Conservation (phyloP, 1,140 invertebrate genomes). For the Stenopsyche tienmushanensis region DNA sequence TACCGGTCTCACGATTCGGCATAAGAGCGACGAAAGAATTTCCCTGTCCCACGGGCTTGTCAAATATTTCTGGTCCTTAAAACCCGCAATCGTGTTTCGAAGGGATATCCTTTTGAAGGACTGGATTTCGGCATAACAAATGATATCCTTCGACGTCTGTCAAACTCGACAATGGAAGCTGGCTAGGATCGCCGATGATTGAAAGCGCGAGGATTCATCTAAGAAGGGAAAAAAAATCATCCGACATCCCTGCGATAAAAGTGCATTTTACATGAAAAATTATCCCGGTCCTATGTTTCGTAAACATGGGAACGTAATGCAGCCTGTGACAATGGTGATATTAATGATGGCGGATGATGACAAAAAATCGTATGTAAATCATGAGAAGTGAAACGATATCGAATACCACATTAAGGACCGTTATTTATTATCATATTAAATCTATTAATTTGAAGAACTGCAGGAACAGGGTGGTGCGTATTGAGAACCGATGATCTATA, state of each 20-base stretch:
- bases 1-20: not conserved
- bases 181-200: conserved; percentile 22
- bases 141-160: conserved; percentile 40
- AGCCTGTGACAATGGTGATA: conserved; percentile 14
- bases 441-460: not conserved
- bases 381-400: conserved; percentile 13
- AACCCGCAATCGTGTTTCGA: conserved; percentile 12
- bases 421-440: not conserved
- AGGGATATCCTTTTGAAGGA: conserved; percentile 29
- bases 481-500: too few relatives aligned
- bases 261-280: conserved; percentile 19
- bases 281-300: conserved; percentile 26
- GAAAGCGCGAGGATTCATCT: conserved; percentile 24
- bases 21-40: conserved; percentile 24
- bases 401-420: not conserved
- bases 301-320: conserved; percentile 39
- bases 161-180: conserved; percentile 35
- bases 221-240: not conserved
- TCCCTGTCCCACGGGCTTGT: conserved; percentile 36
- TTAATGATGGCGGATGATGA: conserved; percentile 5
- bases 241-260: not conserved
- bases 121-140: conserved; percentile 37
- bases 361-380: conserved; percentile 5
- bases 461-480: too few relatives aligned
- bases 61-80: conserved; percentile 3